A percentile compares a stretch with the other conserved stretches of the same genome.
phyloP scores from a whole-genome alignment of 2,888 invertebrate genomes.

The Julus scandinavius region DNA sequence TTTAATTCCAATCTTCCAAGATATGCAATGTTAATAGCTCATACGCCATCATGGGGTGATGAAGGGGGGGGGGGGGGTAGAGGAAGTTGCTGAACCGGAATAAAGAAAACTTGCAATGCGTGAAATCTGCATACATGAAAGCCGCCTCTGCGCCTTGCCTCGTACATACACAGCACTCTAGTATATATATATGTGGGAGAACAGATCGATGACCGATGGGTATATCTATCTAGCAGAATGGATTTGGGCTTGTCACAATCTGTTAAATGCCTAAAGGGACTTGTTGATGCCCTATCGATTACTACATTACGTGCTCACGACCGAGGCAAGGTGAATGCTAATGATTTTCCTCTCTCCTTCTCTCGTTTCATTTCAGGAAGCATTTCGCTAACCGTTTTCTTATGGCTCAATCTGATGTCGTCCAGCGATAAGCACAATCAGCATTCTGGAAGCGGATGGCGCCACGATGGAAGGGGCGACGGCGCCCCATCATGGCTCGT shows the following conservation, averaged over 20 bases:
- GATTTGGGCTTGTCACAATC: background rate
- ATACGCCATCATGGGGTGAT: too few species aligned
- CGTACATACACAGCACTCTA: too few species aligned
- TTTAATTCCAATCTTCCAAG: too few species aligned
- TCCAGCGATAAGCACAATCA: constrained; percentile 5
- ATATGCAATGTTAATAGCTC: too few species aligned
- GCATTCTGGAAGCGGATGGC: background rate
- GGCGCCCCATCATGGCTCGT: constrained; percentile 43
- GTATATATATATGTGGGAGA: too few species aligned
- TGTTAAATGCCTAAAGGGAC: background rate
- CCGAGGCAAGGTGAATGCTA: background rate
- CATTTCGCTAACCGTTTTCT: background rate
- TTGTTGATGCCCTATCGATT: background rate
- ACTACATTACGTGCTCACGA: background rate
- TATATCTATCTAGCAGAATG: too few species aligned
- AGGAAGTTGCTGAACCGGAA: too few species aligned
- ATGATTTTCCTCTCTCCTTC: background rate
- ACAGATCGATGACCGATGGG: too few species aligned
- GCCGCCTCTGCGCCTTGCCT: too few species aligned
- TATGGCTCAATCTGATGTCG: background rate
- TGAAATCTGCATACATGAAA: too few species aligned
- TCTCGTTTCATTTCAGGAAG: background rate
- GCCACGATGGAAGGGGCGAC: background rate
- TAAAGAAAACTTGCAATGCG: too few species aligned
- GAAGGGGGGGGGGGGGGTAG: too few species aligned